Conservation (phyloP, 2,797 vertebrate genomes). For the Spea hammondii region DNA sequence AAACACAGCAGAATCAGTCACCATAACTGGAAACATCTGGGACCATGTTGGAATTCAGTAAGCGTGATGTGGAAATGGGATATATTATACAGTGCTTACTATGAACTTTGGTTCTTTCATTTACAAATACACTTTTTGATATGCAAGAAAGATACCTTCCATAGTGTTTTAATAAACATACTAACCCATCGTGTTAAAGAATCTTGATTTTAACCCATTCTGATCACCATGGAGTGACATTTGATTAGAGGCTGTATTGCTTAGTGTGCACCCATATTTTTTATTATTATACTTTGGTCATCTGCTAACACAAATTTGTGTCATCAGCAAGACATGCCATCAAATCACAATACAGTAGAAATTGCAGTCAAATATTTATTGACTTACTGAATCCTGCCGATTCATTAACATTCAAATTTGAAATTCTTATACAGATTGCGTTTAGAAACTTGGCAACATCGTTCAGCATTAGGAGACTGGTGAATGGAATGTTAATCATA, state of each 20-base stretch:
- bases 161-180: background rate
- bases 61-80: slow-evolving; percentile 22
- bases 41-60: background rate
- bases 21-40: background rate
- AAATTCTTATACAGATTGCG: no score
- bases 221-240: background rate
- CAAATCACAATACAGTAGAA: no score
- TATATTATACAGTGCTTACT: slow-evolving; percentile 26
- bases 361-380: no score
- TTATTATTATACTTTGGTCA: no score
- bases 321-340: no score
- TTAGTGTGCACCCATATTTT: background rate
- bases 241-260: background rate
- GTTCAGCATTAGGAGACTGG: no score
- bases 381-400: no score
- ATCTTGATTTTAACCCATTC: background rate
- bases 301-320: no score
- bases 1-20: background rate
- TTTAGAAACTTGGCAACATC: no score
- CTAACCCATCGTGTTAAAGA: no score
- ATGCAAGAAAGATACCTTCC: slow-evolving; percentile 4
- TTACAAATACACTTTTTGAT: slow-evolving; percentile 9
- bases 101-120: slow-evolving; percentile 20
- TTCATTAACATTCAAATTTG: no score
- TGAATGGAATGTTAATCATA: no score